Conservation (phyloP, 2,888 invertebrate genomes). For the Octodonta nipae region DNA sequence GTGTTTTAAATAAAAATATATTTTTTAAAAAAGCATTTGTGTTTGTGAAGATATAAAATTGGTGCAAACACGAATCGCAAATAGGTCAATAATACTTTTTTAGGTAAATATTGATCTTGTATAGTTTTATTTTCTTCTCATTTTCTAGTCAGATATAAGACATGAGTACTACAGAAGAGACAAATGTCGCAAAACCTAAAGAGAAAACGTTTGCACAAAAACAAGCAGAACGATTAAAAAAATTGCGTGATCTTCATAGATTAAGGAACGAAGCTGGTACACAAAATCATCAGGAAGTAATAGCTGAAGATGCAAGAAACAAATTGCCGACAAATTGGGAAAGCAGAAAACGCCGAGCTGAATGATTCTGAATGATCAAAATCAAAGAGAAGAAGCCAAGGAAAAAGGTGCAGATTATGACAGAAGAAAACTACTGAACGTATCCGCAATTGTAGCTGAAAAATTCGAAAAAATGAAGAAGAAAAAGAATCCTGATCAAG, state of each 20-base stretch:
- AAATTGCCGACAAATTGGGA: slow-evolving; percentile 91
- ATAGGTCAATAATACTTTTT: too few species aligned
- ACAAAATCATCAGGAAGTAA: slow-evolving; percentile 87
- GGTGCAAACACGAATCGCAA: too few species aligned
- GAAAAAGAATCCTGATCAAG: slow-evolving; percentile 88
- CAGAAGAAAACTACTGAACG: slow-evolving; percentile 69
- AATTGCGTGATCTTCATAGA: slow-evolving; percentile 57
- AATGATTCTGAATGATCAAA: slow-evolving; percentile 84
- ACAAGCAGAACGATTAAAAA: slow-evolving; percentile 63
- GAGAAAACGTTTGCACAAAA: slow-evolving; percentile 56
- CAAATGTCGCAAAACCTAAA: too few species aligned
- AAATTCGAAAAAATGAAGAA: slow-evolving; percentile 68
- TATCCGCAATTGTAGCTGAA: slow-evolving; percentile 85
- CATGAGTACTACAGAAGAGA: too few species aligned
- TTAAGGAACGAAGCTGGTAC: slow-evolving; percentile 80
- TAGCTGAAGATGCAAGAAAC: slow-evolving; percentile 87
- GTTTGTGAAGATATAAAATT: too few species aligned
- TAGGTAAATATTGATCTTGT: too few species aligned
- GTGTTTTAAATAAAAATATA: too few species aligned
- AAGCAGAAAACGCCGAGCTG: slow-evolving; percentile 77
- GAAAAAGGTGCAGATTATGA: slow-evolving; percentile 80
- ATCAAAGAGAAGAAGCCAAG: slow-evolving; percentile 62
- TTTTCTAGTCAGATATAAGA: too few species aligned
- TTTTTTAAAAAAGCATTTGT: too few species aligned
- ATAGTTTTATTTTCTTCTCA: too few species aligned